Conservation (phyloP, 2,888 invertebrate genomes). For the Oscheius onirici region DNA sequence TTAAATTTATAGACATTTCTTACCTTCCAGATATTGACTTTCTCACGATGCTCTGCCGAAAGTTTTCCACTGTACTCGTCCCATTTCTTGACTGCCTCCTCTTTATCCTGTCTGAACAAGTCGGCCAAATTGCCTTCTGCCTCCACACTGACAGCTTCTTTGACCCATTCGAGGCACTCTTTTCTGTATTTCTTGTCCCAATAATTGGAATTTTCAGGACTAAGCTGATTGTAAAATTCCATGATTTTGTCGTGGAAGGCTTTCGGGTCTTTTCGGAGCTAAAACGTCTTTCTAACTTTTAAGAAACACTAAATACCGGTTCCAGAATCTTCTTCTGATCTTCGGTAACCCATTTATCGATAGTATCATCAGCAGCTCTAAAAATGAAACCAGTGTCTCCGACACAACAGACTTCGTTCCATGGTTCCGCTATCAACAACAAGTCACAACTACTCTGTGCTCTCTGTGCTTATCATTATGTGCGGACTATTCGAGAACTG, state of each 20-base stretch:
- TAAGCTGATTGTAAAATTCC: constrained; percentile 41
- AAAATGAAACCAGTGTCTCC: neutral
- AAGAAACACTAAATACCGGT: neutral
- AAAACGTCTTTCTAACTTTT: neutral
- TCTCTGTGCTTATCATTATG: constrained; percentile 2
- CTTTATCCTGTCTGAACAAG: constrained; percentile 36
- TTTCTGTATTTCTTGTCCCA: constrained; percentile 52
- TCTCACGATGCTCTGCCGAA: constrained; percentile 41
- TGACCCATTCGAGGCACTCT: constrained; percentile 48
- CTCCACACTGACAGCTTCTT: constrained; percentile 5
- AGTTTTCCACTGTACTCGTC: constrained; percentile 49
- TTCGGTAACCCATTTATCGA: constrained; percentile 45
- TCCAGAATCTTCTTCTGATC: constrained; percentile 44
- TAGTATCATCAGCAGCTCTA: neutral
- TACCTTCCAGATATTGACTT: constrained; percentile 42
- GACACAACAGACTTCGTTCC: neutral
- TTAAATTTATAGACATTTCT: neutral
- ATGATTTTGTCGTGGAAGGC: constrained; percentile 48
- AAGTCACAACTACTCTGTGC: neutral
- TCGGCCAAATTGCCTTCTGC: constrained; percentile 34
- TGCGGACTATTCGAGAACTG: constrained; percentile 15
- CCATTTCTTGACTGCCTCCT: constrained; percentile 43
- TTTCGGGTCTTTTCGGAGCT: neutral
- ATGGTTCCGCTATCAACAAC: neutral
- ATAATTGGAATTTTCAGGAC: no score